Base-by-base conservation (phyloP, 2,113 vertebrate genomes). In the Sialia sialis region DNA sequence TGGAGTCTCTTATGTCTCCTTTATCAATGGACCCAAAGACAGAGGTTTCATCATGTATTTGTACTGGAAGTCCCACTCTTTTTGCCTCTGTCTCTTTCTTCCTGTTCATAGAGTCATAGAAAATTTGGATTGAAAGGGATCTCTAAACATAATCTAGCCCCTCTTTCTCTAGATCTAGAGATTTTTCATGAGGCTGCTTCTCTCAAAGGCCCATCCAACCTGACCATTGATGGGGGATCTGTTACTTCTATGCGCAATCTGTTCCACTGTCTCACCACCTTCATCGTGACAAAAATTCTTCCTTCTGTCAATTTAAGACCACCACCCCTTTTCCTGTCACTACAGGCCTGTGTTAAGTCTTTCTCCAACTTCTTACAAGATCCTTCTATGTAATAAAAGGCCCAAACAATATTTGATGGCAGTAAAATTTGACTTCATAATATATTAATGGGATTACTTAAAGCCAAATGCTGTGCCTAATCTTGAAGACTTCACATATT, bases 251-350 rank as follows among this genome's bases (percentile, higher is more conserved):
- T 13, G 9, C 11, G 13, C 6, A 67, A 32, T 9, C 17, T 21
- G 4, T 41, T 67, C 48, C 10, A 10, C 5, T 7, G 5, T 34
- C 18, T 60, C 55, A 74, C 6, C 21, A n/a, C 3, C 3, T 26
- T 34, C 16, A 44, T 11, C 0, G 0, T 23, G 38, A 91, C 72
- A 51, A 73, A n/a, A 21, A 2, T 1, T 18, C 25, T 54, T 62
- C 20, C 23, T 62, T 19, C 11, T 59, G 84, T 54, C 34, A 49
- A 13, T 58, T 77, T 62, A 66, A 82, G 70, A 63, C 2, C 5
- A 10, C 29, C 3, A 0, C 0, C 11, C 5, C 6, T 59, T 79
- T 88, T 55, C 6, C 21, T 68, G 9, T 86, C 22, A 17, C 20
- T 58, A 36, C 6, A 63, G 22, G 16, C 11, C 17, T 36, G 34